phyloP scores from a whole-genome alignment of 2,888 invertebrate species.

The Rhimphoctona megacephalus region DNA sequence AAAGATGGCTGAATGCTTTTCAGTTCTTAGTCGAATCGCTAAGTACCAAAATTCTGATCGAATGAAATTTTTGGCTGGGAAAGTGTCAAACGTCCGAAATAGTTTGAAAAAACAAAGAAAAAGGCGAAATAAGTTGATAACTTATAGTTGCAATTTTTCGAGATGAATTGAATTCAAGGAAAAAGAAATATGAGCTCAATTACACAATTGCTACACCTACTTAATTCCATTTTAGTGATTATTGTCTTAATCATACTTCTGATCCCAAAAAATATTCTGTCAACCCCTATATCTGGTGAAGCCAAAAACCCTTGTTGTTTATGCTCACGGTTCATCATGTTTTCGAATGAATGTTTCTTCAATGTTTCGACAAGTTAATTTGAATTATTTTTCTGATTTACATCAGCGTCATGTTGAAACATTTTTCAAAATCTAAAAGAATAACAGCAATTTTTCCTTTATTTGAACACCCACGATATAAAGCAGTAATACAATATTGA shows the following conservation, averaged over 20 bases:
- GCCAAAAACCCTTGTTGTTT: background rate
- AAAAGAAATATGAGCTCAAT: too few species aligned
- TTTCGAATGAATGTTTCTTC: background rate
- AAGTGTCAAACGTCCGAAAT: background rate
- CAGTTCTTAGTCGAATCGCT: background rate
- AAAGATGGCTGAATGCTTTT: background rate
- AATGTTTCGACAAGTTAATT: background rate
- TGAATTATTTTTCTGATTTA: background rate
- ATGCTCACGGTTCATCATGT: background rate
- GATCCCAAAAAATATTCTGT: background rate
- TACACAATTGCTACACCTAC: too few species aligned
- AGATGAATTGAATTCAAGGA: too few species aligned
- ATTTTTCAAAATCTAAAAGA: background rate
- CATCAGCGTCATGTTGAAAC: background rate
- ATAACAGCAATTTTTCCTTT: background rate
- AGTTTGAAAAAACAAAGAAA: background rate
- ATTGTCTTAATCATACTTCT: background rate
- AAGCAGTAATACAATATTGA: background rate
- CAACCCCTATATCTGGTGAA: background rate
- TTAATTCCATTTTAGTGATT: background rate
- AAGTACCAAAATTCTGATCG: background rate
- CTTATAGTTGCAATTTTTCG: background rate
- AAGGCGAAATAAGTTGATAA: background rate
- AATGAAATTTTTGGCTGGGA: background rate
- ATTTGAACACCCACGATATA: background rate